Base-by-base conservation (phyloP, 2,888 invertebrate species). In the Ennomos erosarius region DNA sequence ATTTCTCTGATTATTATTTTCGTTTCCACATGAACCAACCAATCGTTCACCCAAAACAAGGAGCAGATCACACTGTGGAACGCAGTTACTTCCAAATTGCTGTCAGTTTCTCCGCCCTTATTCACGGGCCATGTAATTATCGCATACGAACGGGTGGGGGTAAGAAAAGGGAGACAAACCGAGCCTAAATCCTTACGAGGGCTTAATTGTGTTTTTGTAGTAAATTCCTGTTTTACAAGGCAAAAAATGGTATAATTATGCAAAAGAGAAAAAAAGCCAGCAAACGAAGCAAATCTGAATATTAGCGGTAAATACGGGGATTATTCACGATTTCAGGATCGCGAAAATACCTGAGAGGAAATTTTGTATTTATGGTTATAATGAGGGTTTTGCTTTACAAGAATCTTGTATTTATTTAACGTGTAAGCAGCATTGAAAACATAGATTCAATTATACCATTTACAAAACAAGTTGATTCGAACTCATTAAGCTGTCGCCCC, bases 51-150 rank as follows among this genome's bases (percentile, higher is more conserved):
- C 43, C 44, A 49, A 47, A 56, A 53, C 53, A 61, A 76, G 76
- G 70, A 70, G 70, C 76, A 76, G 80, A 75, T 81, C 80, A 78
- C 82, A 74, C 72, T 54, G 77, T 64, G 82, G 78, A 81, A 84
- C 85, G 78, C 79, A 81, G 77, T 82, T 76, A 75, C 73, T 60
- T 62, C 72, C 68, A 76, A 85, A 86, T 82, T 79, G 76, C 80
- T 76, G 64, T 60, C 73, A 62, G 73, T 75, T 74, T 75, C 61
- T 46, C 50, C 72, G 63, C 70, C 71, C 74, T 75, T 68, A 73
- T 69, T 67, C 70, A 64, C 68, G 49, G 64, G 61, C 70, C 58
- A 70, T 68, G 79, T 81, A 83, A 84, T 84, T 82, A 82, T 75
- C 73, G 56, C 70, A 56, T 66, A 57, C 62, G 64, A 57, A 45